A percentile compares a stretch with the other conserved stretches of the same genome.
Conservation (phyloP, 2,888 invertebrate species). For the Eretmocerus hayati region DNA sequence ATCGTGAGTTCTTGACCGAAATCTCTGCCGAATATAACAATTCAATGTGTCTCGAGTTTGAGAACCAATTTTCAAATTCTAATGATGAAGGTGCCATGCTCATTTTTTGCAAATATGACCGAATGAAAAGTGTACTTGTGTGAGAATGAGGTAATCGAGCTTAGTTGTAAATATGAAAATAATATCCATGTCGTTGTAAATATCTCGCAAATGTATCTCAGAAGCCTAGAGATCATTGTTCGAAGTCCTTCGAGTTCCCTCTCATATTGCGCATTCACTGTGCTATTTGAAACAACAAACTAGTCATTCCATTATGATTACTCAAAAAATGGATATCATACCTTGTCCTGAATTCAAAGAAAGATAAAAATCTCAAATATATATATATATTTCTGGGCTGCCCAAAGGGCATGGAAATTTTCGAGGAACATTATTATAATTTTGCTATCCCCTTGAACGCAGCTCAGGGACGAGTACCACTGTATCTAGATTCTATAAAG, state of each 20-base stretch:
- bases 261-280: slow-evolving; percentile 4
- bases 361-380: not conserved
- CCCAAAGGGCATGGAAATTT: not conserved
- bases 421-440: slow-evolving; percentile 1
- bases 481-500: slow-evolving; percentile 38
- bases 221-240: slow-evolving; percentile 14
- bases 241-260: slow-evolving; percentile 15
- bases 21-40: too few species aligned
- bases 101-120: too few species aligned
- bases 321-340: not conserved
- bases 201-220: too few species aligned
- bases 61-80: too few species aligned
- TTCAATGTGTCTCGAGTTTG: too few species aligned
- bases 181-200: too few species aligned
- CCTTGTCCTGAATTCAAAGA: not conserved
- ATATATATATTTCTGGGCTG: not conserved
- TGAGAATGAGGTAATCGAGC: too few species aligned
- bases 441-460: slow-evolving; percentile 11
- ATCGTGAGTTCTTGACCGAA: too few species aligned
- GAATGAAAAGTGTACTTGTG: too few species aligned
- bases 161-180: too few species aligned
- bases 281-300: slow-evolving; percentile 16
- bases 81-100: too few species aligned
- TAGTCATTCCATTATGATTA: slow-evolving; percentile 21
- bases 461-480: slow-evolving; percentile 35